Evolutionary conservation across 2,113 vertebrate genomes (phyloP).

Genomic region (Equus quagga): DNA sequence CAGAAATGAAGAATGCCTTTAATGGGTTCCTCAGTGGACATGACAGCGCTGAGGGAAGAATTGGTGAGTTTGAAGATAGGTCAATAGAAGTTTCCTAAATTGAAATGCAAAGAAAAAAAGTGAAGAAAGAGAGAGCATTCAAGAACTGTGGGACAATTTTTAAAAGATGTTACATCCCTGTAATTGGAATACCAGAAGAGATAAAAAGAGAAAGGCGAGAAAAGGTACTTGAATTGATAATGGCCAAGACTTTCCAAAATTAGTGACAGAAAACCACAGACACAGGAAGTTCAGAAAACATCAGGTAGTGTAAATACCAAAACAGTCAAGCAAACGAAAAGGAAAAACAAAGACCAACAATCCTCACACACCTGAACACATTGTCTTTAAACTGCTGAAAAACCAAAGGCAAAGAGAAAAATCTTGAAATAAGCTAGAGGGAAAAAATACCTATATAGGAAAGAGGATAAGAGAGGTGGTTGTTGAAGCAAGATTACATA

Average conservation of each 20-base stretch:
- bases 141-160: background rate
- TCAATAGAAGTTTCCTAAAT: background rate
- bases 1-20: background rate
- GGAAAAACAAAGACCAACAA: background rate
- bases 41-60: background rate
- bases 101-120: background rate
- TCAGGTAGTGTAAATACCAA: background rate
- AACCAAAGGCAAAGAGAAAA: background rate
- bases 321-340: background rate
- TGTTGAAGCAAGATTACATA: background rate
- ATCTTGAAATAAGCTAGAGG: background rate
- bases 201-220: background rate
- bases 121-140: background rate
- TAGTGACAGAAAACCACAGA: background rate
- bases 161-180: background rate
- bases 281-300: background rate
- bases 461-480: background rate
- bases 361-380: too few species aligned
- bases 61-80: background rate
- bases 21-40: background rate
- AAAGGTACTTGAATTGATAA: background rate
- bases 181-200: background rate
- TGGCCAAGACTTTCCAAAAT: background rate
- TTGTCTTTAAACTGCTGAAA: background rate
- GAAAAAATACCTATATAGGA: background rate